phyloP scores from a whole-genome alignment of 2,113 vertebrate genomes.

The Egretta garzetta region DNA sequence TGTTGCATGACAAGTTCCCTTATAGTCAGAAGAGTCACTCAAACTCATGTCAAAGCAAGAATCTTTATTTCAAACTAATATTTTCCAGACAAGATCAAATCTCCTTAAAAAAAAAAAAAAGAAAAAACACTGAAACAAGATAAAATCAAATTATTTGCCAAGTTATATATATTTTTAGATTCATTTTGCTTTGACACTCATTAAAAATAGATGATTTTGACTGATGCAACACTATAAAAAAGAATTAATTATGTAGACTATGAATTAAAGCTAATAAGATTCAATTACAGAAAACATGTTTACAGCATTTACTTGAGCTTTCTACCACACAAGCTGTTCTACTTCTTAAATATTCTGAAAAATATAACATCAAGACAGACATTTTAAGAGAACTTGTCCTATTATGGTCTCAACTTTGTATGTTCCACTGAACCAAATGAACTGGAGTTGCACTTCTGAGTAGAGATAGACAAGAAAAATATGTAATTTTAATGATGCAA shows the following conservation, averaged over 20 bases:
- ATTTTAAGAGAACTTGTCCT: neutral
- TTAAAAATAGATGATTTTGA: conserved; percentile 28
- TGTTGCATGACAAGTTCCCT: neutral
- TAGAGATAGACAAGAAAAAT: neutral
- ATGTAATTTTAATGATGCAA: neutral
- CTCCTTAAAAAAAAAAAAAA: neutral
- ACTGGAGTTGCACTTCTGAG: neutral
- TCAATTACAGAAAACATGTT: conserved; percentile 46
- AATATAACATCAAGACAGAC: neutral
- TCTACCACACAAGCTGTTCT: conserved; percentile 45
- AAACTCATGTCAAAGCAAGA: neutral
- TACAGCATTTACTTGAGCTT: conserved; percentile 45
- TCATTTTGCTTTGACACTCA: neutral
- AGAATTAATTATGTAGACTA: conserved; percentile 15
- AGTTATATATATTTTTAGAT: neutral
- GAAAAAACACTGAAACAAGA: neutral
- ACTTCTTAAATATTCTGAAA: neutral
- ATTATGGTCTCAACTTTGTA: neutral
- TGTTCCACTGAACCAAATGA: neutral
- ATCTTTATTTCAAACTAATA: neutral
- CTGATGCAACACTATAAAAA: neutral
- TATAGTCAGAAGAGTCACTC: neutral
- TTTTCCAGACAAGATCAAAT: neutral
- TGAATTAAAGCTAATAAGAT: conserved; percentile 52
- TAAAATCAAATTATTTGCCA: neutral